Base-by-base conservation (phyloP, 1,140 invertebrate genomes). In the Hyles euphorbiae region DNA sequence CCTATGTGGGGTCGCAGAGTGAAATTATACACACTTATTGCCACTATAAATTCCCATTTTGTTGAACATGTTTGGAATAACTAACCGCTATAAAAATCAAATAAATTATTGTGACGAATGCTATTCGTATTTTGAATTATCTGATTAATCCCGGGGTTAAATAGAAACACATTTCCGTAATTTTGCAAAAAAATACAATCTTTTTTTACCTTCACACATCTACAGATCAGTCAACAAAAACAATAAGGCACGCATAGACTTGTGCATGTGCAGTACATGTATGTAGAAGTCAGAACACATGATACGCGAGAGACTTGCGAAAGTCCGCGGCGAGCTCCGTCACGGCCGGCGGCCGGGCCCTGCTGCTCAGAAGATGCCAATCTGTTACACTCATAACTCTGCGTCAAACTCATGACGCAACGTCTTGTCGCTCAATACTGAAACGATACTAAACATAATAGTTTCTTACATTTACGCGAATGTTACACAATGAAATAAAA, bases 21-120 rank as follows among this genome's bases (percentile, higher is more conserved):
- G 68, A 87, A 87, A 85, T 87, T 87, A 83, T 84, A 84, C 82
- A 83, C 83, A 83, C 82, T 85, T 85, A 80, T 81, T 80, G 66
- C 77, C 71, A 71, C 77, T 72, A 83, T 86, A 84, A 87, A 87
- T 84, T 74, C 80, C 70, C 80, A 83, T 79, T 82, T 82, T 68
- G 73, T 70, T 72, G 74, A 65, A 76, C 72, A 63, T 69, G 65
- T 53, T 34, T 60, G 51, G 81, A 82, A 83, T 83, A 79, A 78
- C 73, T 82, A 83, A 73, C 34, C 12, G n/a, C n/a, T 45, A 22
- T 22, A 22, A 22, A 22, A 22, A 22, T 22, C 22, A 22, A 22
- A 22, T 22, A 22, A 22, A 22, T 22, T 22, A 22, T 22, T 22
- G 22, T 22, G 22, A 22, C 22, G 22, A 22, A 22, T 22, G 22